Evolutionary conservation across 1,140 invertebrate genomes (phyloP), one percentile per base, ranked within the genome.

Genomic region (Mycetomoellerius zeteki): DNA sequence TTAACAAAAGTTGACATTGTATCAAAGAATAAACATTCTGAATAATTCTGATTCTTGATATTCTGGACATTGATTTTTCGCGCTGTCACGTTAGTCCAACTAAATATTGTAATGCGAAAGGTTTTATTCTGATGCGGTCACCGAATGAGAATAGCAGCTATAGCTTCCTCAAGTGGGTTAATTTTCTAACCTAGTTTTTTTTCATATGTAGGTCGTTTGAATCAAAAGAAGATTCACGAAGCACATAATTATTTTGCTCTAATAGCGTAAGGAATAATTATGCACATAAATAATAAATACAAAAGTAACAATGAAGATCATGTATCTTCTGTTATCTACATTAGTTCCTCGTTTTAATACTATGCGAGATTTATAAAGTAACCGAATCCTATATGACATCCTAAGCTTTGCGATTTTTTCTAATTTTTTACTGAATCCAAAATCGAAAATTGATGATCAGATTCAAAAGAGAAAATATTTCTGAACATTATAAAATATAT

Each of bases 41-140:
- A 14, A 14, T 30, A 50, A 60, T 8, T 78, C 3, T 3, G 43
- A 30, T 65, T 47, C 21, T 47, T 62, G n/a, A 62, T 19, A 43
- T 27, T 33, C 19, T 21, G 50, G 64, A 27, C 27, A 69, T 69
- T 6, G 65, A 47, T 3, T 72, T 72, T 72, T 3, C 19, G 10
- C 12, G 16, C 10, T 27, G 8, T 43, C 37, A 24, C 21, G 33
- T 64, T 78, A 30, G 3, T 78, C 14, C 37, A 19, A 27, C 4
- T 78, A 47, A 62, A 62, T 78, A 65, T 78, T 78, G 75, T n/a
- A 33, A 78, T 33, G 37, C 19, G 6, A 33, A 67, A 80, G 60
- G 37, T 50, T 65, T 65, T 30, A 47, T 47, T 77, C 65, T 24
- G 65, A 69, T 69, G 5, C 33, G 58, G 37, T 27, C 56, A 27